phyloP scores from a whole-genome alignment of 2,797 vertebrate genomes.

The Natrix natrix region DNA sequence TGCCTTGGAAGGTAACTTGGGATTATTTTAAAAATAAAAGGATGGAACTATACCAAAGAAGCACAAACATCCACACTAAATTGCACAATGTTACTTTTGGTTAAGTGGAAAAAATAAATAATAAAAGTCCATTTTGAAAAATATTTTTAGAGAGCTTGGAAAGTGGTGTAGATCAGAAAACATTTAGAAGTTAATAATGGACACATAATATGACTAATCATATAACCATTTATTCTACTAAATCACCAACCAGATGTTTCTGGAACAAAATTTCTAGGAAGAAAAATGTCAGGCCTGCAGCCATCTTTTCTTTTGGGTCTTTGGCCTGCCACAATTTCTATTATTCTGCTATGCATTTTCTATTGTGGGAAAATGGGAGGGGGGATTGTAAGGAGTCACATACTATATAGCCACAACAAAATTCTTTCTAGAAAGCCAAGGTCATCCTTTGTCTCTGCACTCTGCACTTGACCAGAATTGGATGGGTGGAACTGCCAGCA shows the following conservation, averaged over 20 bases:
- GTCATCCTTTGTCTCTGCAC: too few species aligned
- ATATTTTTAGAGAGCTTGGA: background rate
- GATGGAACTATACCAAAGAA: background rate
- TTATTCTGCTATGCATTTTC: too few species aligned
- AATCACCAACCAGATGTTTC: background rate
- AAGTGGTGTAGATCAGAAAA: background rate
- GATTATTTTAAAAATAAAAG: background rate
- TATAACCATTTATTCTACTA: slow-evolving; percentile 1
- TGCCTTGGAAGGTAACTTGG: background rate
- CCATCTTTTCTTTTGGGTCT: too few species aligned
- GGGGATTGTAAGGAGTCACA: too few species aligned
- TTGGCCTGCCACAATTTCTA: too few species aligned
- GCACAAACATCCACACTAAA: background rate
- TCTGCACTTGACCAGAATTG: too few species aligned
- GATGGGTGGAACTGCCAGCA: too few species aligned
- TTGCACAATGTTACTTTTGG: background rate
- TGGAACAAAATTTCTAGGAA: background rate
- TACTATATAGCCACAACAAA: too few species aligned
- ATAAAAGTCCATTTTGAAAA: background rate
- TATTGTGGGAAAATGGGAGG: too few species aligned
- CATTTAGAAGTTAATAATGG: background rate
- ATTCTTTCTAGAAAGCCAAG: too few species aligned
- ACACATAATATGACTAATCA: background rate
- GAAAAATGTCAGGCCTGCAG: background rate
- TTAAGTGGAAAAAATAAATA: background rate